phyloP scores from a whole-genome alignment of 92 coral and sea anemone species.

The Siderastrea siderea region DNA sequence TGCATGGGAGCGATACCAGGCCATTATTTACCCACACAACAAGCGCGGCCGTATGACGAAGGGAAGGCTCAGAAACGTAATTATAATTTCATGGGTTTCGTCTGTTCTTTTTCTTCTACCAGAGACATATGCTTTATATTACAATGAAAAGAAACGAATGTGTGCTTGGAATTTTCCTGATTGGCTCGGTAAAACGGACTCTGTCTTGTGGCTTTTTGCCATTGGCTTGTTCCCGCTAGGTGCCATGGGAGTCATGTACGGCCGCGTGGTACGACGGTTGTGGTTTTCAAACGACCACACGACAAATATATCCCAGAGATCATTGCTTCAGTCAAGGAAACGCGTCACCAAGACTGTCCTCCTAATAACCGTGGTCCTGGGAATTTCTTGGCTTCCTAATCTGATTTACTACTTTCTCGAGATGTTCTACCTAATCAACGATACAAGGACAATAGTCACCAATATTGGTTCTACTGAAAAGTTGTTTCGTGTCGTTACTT shows the following conservation, averaged over 20 bases:
- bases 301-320: constrained; percentile 54
- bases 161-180: constrained; percentile 46
- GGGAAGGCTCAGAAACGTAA: constrained; percentile 33
- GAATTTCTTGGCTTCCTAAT: constrained; percentile 73
- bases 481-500: constrained; percentile 36
- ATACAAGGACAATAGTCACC: constrained; percentile 3
- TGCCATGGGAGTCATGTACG: constrained; percentile 58
- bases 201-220: constrained; percentile 50
- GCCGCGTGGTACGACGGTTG: constrained; percentile 53
- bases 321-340: constrained; percentile 71
- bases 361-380: constrained; percentile 57
- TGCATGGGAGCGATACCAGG: constrained; percentile 78
- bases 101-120: constrained; percentile 42
- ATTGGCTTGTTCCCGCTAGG: constrained; percentile 53
- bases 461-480: constrained; percentile 16
- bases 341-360: constrained; percentile 70
- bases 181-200: constrained; percentile 39
- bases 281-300: constrained; percentile 50
- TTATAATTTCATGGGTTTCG: constrained; percentile 42
- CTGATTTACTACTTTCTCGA: constrained; percentile 44
- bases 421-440: constrained; percentile 9
- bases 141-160: constrained; percentile 18
- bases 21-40: constrained; percentile 64
- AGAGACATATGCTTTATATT: constrained; percentile 10
- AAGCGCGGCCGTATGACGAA: constrained; percentile 53